Percentiles rank a stretch among this genome's conserved stretches.
These are phyloP conservation scores for Dinocampus coccinellae DNA, from an alignment of 2,888 invertebrate species.

Conservation along the genomic window DNA sequence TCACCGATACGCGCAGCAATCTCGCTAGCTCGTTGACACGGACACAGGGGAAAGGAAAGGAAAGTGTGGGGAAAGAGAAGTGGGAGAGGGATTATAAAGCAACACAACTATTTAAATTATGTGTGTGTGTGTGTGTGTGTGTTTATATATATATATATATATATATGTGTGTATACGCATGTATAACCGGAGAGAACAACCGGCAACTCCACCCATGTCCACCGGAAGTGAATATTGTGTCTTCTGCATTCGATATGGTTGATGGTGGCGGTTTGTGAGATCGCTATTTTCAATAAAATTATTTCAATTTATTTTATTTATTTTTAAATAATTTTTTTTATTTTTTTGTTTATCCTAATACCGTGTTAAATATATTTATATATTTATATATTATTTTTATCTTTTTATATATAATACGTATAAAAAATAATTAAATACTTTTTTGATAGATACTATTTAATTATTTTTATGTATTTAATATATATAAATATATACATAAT, in stretches of 20 bases:
- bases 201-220: slow-evolving; percentile 56
- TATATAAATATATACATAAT: too few species aligned
- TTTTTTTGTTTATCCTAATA: too few species aligned
- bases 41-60: not conserved
- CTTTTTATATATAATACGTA: not conserved
- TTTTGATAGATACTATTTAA: too few species aligned
- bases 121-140: too few species aligned
- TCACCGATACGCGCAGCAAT: slow-evolving; percentile 62
- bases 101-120: slow-evolving; percentile 30
- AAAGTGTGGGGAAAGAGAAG: not conserved
- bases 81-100: not conserved
- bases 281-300: not conserved
- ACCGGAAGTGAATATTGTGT: slow-evolving; percentile 66
- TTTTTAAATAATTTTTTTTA: not conserved
- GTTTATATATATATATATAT: slow-evolving; percentile 5
- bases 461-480: too few species aligned
- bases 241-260: slow-evolving; percentile 65
- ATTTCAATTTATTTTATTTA: not conserved
- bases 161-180: slow-evolving; percentile 39
- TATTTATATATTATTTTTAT: not conserved
- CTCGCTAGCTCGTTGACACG: slow-evolving; percentile 41
- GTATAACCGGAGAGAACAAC: slow-evolving; percentile 56
- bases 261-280: not conserved
- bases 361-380: not conserved
- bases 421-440: too few species aligned